Evolutionary conservation across 2,797 vertebrate genomes (phyloP), one percentile per base, ranked within the genome.

Genomic region (Poeciliopsis paucimaculata): DNA sequence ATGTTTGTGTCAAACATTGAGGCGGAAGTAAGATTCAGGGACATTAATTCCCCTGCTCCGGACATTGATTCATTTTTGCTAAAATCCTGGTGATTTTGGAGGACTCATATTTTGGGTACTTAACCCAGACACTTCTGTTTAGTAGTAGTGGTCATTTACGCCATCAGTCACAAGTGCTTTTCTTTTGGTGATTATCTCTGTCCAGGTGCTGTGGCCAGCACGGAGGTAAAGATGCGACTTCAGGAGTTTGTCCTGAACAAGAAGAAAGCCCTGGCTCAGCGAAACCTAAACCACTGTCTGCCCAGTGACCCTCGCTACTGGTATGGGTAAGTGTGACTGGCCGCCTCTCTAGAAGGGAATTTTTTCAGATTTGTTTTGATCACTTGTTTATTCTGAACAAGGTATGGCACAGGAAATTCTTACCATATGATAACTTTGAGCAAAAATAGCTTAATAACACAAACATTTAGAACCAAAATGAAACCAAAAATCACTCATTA

Each of bases 241-340:
- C 98, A 99, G 86, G 98, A 99, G 87, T 99, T 99, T 86, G 98
- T 99, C 74, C 95, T 99, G 82, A 99, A 98, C 89, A 99, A 99
- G 89, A 99, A 99, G 95, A 99, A 99, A 91, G 98, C 98, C 0
- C 94, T 99, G 92, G 98, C 98, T 79, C 98, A 99, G 89, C 95
- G 98, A 80, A 98, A 93, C 91, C 96, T 99, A 78, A 99, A 99
- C 96, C 98, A 99, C 95, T 98, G 97, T 93, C 95, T 99, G 88
- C 96, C 98, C 90, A 96, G 94, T 0, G 97, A 99, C 91, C 98
- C 97, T 3, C 97, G 97, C 94, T 98, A 96, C 96, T 99, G 98
- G 97, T 99, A 98, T n/a, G 97, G 97, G 98, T 99, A 94, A 97
- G 98, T 97, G 93, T 85, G 88, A 62, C 72, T 26, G 68, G 53